These are phyloP conservation scores for Clusia tigrina DNA, from an alignment of 2,888 invertebrate genomes.

Conservation along the genomic window DNA sequence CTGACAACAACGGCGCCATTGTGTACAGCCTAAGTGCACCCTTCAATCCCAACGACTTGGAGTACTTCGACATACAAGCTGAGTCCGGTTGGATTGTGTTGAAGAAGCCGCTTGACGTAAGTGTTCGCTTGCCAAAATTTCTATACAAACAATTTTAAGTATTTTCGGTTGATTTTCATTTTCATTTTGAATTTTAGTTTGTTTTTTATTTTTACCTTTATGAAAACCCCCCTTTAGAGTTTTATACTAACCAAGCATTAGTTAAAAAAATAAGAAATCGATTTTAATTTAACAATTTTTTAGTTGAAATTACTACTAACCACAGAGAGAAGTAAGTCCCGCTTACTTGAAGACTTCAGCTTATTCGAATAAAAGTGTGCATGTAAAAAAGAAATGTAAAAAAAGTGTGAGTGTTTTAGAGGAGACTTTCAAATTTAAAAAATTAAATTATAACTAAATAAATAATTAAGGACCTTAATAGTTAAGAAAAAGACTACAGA, in stretches of 20 bases:
- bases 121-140: constrained; percentile 67
- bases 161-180: constrained; percentile 20
- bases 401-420: too few relatives aligned
- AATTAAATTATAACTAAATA: too few relatives aligned
- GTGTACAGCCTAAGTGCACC: constrained; percentile 90
- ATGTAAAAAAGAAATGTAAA: not conserved
- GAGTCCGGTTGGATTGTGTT: constrained; percentile 97
- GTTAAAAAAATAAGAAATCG: constrained; percentile 7
- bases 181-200: constrained; percentile 8
- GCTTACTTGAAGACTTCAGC: not conserved
- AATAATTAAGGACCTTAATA: not conserved
- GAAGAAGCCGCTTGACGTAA: constrained; percentile 95
- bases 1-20: constrained; percentile 95
- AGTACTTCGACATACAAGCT: constrained; percentile 95
- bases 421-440: too few relatives aligned
- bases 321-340: not conserved
- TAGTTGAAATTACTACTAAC: constrained; percentile 22
- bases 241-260: constrained; percentile 39
- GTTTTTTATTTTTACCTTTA: constrained; percentile 7
- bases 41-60: constrained; percentile 86
- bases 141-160: constrained; percentile 14
- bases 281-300: not conserved
- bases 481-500: not conserved
- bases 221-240: constrained; percentile 13
- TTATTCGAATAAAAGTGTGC: not conserved